Evolutionary conservation across 1,140 invertebrate species (phyloP).

Genomic region (Caenorhabditis latens): DNA sequence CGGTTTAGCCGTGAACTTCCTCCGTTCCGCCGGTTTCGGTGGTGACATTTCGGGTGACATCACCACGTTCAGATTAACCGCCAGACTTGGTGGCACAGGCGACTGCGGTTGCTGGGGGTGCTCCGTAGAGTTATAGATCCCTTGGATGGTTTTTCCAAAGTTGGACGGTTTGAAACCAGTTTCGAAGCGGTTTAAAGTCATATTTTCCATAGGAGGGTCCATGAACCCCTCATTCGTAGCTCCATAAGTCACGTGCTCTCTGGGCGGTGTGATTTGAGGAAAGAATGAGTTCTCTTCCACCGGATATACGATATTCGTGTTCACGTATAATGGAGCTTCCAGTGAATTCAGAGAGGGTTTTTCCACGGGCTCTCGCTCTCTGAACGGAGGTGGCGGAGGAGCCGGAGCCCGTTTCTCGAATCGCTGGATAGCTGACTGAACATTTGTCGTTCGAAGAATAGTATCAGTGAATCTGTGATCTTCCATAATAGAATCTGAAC

Average conservation of each 20-base stretch:
- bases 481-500: constrained; percentile 22
- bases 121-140: constrained; percentile 35
- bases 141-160: constrained; percentile 36
- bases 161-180: constrained; percentile 30
- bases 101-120: neutral
- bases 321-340: neutral
- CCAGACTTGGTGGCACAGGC: neutral
- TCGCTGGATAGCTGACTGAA: constrained; percentile 58
- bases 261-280: constrained; percentile 33
- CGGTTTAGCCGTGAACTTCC: neutral
- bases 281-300: constrained; percentile 2
- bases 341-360: neutral
- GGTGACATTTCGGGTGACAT: neutral
- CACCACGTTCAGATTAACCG: constrained; percentile 36
- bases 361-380: neutral
- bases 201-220: neutral
- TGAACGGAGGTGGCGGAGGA: constrained; percentile 6
- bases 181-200: neutral
- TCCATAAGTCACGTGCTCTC: constrained; percentile 27
- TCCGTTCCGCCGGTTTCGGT: constrained; percentile 8
- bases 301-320: constrained; percentile 29
- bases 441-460: constrained; percentile 40
- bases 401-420: constrained; percentile 36
- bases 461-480: constrained; percentile 61
- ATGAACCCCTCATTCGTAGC: neutral